Percentiles rank a stretch among this genome's conserved stretches.
phyloP scores from a whole-genome alignment of 2,113 vertebrate species.

The Papio anubis region DNA sequence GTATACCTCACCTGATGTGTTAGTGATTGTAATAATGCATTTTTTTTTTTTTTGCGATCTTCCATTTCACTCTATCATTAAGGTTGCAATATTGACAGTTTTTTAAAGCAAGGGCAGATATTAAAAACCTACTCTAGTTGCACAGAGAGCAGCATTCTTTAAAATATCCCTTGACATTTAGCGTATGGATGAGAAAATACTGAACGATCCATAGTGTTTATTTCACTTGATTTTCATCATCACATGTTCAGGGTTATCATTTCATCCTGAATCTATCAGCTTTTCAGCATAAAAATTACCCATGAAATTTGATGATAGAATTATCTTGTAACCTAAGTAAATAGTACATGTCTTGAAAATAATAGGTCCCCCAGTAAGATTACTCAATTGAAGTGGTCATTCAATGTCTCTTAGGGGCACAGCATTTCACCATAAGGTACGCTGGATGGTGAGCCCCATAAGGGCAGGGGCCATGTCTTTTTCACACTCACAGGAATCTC shows the following conservation, averaged over 20 bases:
- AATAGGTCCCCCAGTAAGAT: not conserved
- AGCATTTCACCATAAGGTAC: not conserved
- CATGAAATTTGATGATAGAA: not conserved
- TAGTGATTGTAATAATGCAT: not conserved
- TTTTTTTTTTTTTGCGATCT: not conserved
- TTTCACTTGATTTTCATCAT: conserved; percentile 40
- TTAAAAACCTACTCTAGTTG: not conserved
- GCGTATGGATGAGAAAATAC: not conserved
- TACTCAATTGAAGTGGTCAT: not conserved
- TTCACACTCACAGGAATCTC: not conserved
- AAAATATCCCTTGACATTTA: conserved; percentile 30
- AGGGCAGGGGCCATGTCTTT: not conserved
- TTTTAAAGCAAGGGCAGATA: not conserved
- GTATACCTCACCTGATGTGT: not conserved
- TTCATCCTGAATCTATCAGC: conserved; percentile 2
- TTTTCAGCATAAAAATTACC: conserved; percentile 40
- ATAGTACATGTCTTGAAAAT: not conserved
- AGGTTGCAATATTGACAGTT: not conserved
- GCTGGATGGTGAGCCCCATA: fast-evolving
- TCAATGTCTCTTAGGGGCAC: not conserved
- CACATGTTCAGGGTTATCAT: not conserved
- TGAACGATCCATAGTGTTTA: not conserved
- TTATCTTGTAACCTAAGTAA: not conserved
- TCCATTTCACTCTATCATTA: conserved; percentile 39
- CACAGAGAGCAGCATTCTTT: not conserved